Evolutionary conservation across 2,113 vertebrate species (phyloP).

Genomic region (Ibidorhyncha struthersii): DNA sequence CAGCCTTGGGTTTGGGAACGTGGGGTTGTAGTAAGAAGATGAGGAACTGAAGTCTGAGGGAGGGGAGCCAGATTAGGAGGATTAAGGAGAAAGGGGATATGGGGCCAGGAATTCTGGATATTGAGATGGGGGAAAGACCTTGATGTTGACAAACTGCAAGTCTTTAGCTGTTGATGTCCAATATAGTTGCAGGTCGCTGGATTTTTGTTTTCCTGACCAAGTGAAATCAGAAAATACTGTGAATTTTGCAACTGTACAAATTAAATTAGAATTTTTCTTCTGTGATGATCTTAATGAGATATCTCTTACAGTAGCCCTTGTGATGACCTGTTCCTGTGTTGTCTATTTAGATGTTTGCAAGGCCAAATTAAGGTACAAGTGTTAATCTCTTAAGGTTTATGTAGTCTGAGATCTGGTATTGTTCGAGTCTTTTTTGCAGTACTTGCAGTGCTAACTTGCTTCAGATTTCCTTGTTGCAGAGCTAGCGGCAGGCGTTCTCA

Average conservation of each 20-base stretch:
- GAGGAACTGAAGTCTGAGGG: background rate
- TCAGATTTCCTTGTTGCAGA: background rate
- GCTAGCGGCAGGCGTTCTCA: background rate
- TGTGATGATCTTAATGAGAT: background rate
- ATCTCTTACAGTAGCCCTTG: background rate
- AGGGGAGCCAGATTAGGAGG: background rate
- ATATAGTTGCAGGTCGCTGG: background rate
- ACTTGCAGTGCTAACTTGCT: background rate
- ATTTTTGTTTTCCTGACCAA: background rate
- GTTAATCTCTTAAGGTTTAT: background rate
- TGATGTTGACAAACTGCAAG: background rate
- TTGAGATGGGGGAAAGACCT: background rate
- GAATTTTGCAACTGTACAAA: background rate
- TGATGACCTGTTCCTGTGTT: background rate
- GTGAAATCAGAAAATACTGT: background rate
- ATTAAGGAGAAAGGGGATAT: background rate
- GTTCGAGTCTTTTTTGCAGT: background rate
- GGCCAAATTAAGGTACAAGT: background rate
- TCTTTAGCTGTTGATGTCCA: background rate
- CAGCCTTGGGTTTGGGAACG: rapidly evolving
- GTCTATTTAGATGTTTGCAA: background rate
- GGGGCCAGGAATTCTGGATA: background rate
- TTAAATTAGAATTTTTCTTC: background rate
- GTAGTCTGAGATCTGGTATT: background rate
- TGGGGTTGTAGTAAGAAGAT: background rate